phyloP scores from a whole-genome alignment of 2,888 invertebrate genomes.

The Aleiodes testaceus region DNA sequence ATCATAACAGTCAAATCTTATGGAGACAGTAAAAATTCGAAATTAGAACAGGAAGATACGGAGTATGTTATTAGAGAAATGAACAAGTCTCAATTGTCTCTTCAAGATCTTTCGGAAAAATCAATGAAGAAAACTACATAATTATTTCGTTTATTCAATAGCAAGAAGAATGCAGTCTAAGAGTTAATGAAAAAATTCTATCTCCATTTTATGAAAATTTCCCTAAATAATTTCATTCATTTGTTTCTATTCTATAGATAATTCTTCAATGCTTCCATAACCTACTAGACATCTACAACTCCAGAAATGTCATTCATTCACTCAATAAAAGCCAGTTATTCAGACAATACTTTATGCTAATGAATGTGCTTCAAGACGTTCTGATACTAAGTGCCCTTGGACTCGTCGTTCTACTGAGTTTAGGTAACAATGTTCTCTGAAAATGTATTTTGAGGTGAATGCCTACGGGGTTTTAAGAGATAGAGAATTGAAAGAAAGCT shows the following conservation, averaged over 20 bases:
- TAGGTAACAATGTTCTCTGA: conserved; percentile 23
- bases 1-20: conserved; percentile 60
- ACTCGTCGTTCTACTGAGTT: conserved; percentile 15
- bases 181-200: too few species aligned
- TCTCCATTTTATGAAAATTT: too few species aligned
- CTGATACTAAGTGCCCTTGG: conserved; percentile 20
- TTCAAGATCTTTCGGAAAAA: conserved; percentile 23
- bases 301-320: background rate
- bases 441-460: background rate
- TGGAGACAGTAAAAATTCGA: conserved; percentile 57
- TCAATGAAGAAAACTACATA: conserved; percentile 10
- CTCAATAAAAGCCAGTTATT: background rate
- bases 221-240: background rate
- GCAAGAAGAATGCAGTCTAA: too few species aligned
- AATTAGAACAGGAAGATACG: conserved; percentile 61
- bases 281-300: background rate
- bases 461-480: too few species aligned
- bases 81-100: conserved; percentile 59
- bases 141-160: background rate
- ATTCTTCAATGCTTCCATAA: conserved; percentile 1
- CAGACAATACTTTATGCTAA: conserved; percentile 13
- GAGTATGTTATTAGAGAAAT: conserved; percentile 63
- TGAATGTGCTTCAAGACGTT: conserved; percentile 23
- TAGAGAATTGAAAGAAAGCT: too few species aligned
- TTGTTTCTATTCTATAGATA: background rate